Percentiles rank a stretch among this genome's conserved stretches.
Evolutionary conservation across 2,888 invertebrate species (phyloP).

Genomic region (Drosophila mimica): DNA sequence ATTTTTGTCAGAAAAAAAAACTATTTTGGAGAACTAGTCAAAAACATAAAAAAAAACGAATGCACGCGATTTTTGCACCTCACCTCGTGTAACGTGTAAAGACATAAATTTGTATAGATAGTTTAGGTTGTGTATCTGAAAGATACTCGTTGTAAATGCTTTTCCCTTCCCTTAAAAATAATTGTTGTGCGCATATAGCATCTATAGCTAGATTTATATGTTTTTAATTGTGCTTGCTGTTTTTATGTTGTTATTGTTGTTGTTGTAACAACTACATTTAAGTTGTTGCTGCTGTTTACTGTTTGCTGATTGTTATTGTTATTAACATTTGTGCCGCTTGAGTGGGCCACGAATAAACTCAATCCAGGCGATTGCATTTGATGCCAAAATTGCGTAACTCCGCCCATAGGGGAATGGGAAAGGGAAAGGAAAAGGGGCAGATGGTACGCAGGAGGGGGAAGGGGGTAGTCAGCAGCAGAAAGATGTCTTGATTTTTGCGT

Average conservation of each 20-base stretch:
- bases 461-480: not conserved
- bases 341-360: conserved; percentile 42
- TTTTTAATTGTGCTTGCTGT: conserved; percentile 50
- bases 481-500: conserved; percentile 69
- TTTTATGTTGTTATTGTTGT: conserved; percentile 15
- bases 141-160: conserved; percentile 11
- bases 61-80: conserved; percentile 48
- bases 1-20: not conserved
- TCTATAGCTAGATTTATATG: conserved; percentile 43
- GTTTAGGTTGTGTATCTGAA: conserved; percentile 17
- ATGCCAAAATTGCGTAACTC: conserved; percentile 61
- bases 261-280: conserved; percentile 25
- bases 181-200: conserved; percentile 22
- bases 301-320: conserved; percentile 47
- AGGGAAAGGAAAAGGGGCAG: not conserved
- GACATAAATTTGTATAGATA: conserved; percentile 26
- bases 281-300: conserved; percentile 35
- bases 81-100: not conserved
- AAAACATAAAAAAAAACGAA: not conserved
- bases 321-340: conserved; percentile 53
- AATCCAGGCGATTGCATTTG: conserved; percentile 48
- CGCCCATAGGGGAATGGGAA: conserved; percentile 9
- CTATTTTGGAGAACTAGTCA: conserved; percentile 18
- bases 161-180: conserved; percentile 15
- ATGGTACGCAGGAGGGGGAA: not conserved